These are phyloP conservation scores for Drosophila rufa DNA, from an alignment of 1,140 invertebrate species.

Conservation along the genomic window DNA sequence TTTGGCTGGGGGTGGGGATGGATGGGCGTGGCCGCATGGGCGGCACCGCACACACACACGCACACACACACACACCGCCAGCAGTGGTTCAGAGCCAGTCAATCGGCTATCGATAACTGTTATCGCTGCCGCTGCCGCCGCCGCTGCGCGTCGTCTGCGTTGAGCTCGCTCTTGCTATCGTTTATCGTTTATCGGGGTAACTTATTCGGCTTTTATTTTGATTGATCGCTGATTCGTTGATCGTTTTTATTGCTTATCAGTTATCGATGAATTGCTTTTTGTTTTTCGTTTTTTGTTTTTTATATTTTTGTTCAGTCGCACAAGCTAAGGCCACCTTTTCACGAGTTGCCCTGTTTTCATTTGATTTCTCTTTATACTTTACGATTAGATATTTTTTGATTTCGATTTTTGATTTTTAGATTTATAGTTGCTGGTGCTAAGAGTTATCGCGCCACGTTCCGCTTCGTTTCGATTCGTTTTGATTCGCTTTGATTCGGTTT, in stretches of 20 bases:
- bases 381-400: conserved; percentile 27
- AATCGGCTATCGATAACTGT: conserved; percentile 44
- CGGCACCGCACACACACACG: conserved; percentile 59
- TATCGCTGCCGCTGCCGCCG: conserved; percentile 42
- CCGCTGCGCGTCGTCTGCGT: conserved; percentile 34
- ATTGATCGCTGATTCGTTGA: conserved; percentile 47
- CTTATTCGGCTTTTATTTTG: conserved; percentile 27
- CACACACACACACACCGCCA: conserved; percentile 77
- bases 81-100: conserved; percentile 51
- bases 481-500: conserved; percentile 34
- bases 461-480: conserved; percentile 23
- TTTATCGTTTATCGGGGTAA: conserved; percentile 6
- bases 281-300: no score
- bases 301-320: conserved; percentile 72
- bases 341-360: conserved; percentile 68
- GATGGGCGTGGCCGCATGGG: conserved; percentile 71
- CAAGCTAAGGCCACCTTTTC: conserved; percentile 75
- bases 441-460: conserved; percentile 38
- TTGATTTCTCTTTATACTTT: conserved; percentile 44
- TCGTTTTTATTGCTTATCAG: conserved; percentile 49
- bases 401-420: conserved; percentile 9
- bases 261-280: conserved; percentile 47
- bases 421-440: conserved; percentile 25
- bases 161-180: conserved; percentile 25
- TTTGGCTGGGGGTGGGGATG: conserved; percentile 66